These are phyloP conservation scores for Stenodema calcarata DNA, from an alignment of 2,888 invertebrate genomes.

Conservation along the genomic window DNA sequence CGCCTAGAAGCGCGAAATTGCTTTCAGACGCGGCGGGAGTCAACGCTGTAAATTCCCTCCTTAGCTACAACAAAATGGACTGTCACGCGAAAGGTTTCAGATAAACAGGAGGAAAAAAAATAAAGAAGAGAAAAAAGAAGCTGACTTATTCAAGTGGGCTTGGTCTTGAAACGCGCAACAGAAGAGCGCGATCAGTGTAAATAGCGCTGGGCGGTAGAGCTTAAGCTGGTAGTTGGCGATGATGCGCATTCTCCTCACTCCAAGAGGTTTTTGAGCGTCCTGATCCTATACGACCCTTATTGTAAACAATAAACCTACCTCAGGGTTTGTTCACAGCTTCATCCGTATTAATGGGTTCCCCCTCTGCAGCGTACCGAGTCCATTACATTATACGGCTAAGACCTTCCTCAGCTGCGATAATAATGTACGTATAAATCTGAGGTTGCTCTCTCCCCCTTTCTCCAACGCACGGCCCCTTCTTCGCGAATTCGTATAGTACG, in stretches of 20 bases:
- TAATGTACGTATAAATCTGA: background rate
- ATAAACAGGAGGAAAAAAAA: background rate
- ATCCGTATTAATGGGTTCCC: conserved; percentile 7
- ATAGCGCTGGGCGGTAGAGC: background rate
- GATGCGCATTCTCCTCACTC: background rate
- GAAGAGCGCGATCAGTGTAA: background rate
- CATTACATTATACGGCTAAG: conserved; percentile 2
- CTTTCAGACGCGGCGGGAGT: background rate
- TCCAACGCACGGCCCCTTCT: background rate
- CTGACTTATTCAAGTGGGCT: background rate
- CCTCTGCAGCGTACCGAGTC: background rate
- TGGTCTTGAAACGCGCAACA: background rate
- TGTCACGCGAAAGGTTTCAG: background rate
- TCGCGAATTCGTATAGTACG: background rate
- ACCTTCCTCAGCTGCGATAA: background rate
- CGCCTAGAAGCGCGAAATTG: background rate
- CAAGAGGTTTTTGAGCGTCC: background rate
- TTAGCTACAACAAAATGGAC: background rate
- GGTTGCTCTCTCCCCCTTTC: background rate
- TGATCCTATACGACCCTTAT: background rate
- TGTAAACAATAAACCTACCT: background rate
- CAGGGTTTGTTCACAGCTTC: conserved; percentile 1
- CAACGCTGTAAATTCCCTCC: background rate
- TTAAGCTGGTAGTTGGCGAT: background rate
- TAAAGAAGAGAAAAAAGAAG: background rate